Evolutionary conservation across 1,140 invertebrate species (phyloP).

Genomic region (Melitaea cinxia): DNA sequence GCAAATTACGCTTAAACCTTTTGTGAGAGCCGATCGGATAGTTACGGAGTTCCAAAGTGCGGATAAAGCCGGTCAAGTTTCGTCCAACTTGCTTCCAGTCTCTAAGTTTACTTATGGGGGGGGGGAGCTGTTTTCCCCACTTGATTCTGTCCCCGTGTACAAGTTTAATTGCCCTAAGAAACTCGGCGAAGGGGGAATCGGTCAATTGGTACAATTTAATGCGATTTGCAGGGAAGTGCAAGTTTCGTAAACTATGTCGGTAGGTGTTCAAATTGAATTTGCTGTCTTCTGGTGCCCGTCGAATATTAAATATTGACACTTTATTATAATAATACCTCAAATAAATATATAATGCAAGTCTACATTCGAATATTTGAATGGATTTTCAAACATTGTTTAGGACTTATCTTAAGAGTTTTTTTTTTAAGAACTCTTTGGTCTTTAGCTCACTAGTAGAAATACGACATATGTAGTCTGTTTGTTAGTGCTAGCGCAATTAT

Average conservation of each 20-base stretch:
- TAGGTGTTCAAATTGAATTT: slow-evolving; percentile 21
- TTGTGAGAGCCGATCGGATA: slow-evolving; percentile 48
- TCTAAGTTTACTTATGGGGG: slow-evolving; percentile 32
- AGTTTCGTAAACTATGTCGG: slow-evolving; percentile 29
- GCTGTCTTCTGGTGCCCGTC: background rate
- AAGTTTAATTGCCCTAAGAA: slow-evolving; percentile 64
- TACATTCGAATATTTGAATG: too few species aligned
- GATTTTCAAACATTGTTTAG: too few species aligned
- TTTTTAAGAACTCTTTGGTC: too few species aligned
- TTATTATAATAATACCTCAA: background rate
- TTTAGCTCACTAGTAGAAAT: too few species aligned
- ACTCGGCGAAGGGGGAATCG: slow-evolving; percentile 43
- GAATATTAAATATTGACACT: background rate
- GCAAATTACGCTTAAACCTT: slow-evolving; percentile 54
- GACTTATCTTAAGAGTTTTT: too few species aligned
- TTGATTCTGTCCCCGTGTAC: slow-evolving; percentile 42
- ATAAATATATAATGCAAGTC: too few species aligned
- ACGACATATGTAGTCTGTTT: too few species aligned
- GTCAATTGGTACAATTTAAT: slow-evolving; percentile 65
- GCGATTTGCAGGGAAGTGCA: slow-evolving; percentile 49
- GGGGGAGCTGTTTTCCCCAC: slow-evolving; percentile 15
- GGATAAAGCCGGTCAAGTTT: slow-evolving; percentile 46
- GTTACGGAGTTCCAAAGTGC: slow-evolving; percentile 37
- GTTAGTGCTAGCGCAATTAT: too few species aligned
- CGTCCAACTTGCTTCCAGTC: slow-evolving; percentile 30